phyloP scores from a whole-genome alignment of 2,888 invertebrate genomes.

The Caenorhabditis sinica region DNA sequence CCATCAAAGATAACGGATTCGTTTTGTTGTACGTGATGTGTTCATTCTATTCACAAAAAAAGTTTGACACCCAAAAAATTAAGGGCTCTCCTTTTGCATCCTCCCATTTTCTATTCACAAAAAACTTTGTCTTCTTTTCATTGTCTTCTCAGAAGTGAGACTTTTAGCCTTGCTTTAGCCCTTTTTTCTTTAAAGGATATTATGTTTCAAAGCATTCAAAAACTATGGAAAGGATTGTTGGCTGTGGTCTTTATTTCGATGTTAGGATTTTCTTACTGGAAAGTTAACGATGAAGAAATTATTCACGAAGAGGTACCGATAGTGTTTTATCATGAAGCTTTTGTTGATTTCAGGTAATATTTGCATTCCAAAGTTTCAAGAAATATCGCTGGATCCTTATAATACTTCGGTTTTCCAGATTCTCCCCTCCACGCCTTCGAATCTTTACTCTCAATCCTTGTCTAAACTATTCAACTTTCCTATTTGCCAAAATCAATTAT shows the following conservation, averaged over 20 bases:
- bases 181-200: not conserved
- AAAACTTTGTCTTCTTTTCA: not conserved
- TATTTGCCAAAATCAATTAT: not conserved
- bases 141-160: not conserved
- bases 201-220: not conserved
- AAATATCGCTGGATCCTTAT: too few relatives aligned
- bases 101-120: not conserved
- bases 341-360: constrained; percentile 35
- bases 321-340: constrained; percentile 32
- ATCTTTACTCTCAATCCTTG: constrained; percentile 41
- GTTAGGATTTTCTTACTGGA: not conserved
- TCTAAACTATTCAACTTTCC: not conserved
- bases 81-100: too few relatives aligned
- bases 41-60: too few relatives aligned
- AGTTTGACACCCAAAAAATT: too few relatives aligned
- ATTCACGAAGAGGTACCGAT: constrained; percentile 3
- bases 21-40: too few relatives aligned
- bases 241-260: not conserved
- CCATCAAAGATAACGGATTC: too few relatives aligned
- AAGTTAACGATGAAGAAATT: not conserved
- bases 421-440: constrained; percentile 32
- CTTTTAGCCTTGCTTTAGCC: too few relatives aligned
- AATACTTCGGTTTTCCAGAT: constrained; percentile 27
- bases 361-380: too few relatives aligned
- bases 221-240: constrained; percentile 5